Conservation (phyloP, 2,888 invertebrate species). For the Lepetodrilus schrolli region DNA sequence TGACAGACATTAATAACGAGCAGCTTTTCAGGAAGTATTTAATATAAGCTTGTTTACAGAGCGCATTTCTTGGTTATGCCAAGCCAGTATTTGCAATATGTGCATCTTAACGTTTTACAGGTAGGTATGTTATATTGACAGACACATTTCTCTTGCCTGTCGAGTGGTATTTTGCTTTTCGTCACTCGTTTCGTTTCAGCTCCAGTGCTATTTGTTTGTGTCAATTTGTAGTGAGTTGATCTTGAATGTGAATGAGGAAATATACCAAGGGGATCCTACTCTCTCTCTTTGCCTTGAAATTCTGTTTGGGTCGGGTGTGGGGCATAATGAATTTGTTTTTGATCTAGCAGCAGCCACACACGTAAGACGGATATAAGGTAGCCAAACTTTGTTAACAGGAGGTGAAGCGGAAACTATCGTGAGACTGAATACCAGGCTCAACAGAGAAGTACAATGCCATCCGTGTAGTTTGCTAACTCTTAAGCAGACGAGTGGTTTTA, state of each 20-base stretch:
- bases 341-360: slow-evolving; percentile 15
- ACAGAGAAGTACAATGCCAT: slow-evolving; percentile 23
- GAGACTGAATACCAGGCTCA: background rate
- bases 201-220: no score
- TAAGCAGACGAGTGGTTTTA: slow-evolving; percentile 25
- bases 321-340: slow-evolving; percentile 10
- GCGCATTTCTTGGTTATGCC: no score
- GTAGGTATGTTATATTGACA: no score
- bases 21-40: background rate
- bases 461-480: slow-evolving; percentile 25
- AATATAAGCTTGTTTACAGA: background rate
- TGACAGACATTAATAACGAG: background rate
- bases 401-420: slow-evolving; percentile 9
- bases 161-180: background rate
- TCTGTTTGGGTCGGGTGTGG: background rate
- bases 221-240: no score
- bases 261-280: background rate
- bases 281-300: background rate
- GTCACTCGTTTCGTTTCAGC: background rate
- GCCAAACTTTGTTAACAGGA: slow-evolving; percentile 25
- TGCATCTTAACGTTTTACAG: no score
- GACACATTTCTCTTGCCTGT: background rate
- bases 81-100: no score
- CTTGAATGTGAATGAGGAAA: background rate
- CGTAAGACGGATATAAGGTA: slow-evolving; percentile 4